These are phyloP conservation scores for Stramonita haemastoma DNA, from an alignment of 2,888 invertebrate species.

Conservation along the genomic window DNA sequence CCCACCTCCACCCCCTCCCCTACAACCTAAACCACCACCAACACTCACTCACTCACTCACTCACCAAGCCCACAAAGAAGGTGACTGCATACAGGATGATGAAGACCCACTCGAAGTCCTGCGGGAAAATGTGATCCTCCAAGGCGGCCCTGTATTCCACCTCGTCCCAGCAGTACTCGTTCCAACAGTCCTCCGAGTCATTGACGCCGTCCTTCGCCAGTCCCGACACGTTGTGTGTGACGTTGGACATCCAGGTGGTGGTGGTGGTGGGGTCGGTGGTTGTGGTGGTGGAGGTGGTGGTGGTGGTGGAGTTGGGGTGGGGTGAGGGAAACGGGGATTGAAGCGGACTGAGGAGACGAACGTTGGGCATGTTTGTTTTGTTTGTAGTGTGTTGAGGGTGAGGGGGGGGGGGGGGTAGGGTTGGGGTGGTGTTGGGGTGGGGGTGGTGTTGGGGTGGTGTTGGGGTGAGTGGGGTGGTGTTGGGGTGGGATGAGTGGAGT, in stretches of 20 bases:
- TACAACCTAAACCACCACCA: too few relatives aligned
- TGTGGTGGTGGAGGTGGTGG: neutral
- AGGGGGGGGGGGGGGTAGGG: neutral
- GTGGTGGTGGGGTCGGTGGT: neutral
- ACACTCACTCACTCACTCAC: neutral
- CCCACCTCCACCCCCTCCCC: too few relatives aligned
- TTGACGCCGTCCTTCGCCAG: neutral
- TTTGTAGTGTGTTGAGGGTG: neutral
- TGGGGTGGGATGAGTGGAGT: too few relatives aligned
- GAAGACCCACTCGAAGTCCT: constrained; percentile 83
- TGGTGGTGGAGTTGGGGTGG: neutral
- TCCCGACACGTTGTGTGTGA: too few relatives aligned
- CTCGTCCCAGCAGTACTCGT: constrained; percentile 53
- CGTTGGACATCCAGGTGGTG: neutral
- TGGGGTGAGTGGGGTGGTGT: neutral
- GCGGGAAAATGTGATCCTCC: constrained; percentile 54
- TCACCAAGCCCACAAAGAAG: constrained; percentile 86
- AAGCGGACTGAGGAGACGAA: neutral
- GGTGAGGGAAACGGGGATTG: neutral
- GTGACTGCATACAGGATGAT: constrained; percentile 87
- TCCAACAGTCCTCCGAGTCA: constrained; percentile 46
- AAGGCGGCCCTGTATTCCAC: constrained; percentile 50
- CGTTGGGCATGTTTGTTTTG: neutral
- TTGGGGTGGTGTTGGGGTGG: neutral
- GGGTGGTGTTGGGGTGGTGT: neutral